Evolutionary conservation across 1,140 invertebrate species (phyloP), one percentile per base, ranked within the genome.

Genomic region (Agraylea sexmaculata): DNA sequence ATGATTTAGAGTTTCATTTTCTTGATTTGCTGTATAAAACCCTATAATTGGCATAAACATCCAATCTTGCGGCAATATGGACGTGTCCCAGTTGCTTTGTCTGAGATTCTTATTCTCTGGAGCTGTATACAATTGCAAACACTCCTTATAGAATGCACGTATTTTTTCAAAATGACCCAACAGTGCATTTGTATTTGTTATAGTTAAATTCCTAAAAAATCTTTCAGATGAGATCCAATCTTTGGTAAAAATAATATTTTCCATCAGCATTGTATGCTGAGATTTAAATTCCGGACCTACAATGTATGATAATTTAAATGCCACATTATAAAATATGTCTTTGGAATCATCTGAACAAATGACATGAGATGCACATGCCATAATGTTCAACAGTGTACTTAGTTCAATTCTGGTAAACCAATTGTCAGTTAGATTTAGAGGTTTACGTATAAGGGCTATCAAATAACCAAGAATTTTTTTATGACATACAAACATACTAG

Each of bases 11-110:
- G 20, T 32, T 13, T 51, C 46, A 5, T 38, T 16, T 31, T 59
- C 57, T 51, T 69, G 65, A 49, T 51, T 58, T 20, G 65, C 70
- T 2, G 66, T 59, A 39, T 78, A 78, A 19, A 74, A 51, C 21
- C 69, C 60, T 1, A 79, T 57, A 13, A 80, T 63, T 2, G 77
- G 77, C 20, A 77, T 60, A 49, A 77, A 80, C 5, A 78, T 68
- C 77, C 78, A 80, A 52, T 80, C 78, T 51, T 70, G 68, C 0
- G 77, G 77, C 47, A 80, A 67, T 1, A 73, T 60, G 28, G 65
- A 68, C 28, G 64, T 62, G 40, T 60, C 60, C 58, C 61, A 69
- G 47, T 49, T 31, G 37, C 33, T 38, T 18, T 44, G 11, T 0
- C 40, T 44, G 13, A 48, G 41, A 38, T 33, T 39, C 20, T 17